A percentile compares a stretch with the other conserved stretches of the same genome.
phyloP scores from a whole-genome alignment of 2,113 vertebrate species.

The Cynopterus brachyotis region DNA sequence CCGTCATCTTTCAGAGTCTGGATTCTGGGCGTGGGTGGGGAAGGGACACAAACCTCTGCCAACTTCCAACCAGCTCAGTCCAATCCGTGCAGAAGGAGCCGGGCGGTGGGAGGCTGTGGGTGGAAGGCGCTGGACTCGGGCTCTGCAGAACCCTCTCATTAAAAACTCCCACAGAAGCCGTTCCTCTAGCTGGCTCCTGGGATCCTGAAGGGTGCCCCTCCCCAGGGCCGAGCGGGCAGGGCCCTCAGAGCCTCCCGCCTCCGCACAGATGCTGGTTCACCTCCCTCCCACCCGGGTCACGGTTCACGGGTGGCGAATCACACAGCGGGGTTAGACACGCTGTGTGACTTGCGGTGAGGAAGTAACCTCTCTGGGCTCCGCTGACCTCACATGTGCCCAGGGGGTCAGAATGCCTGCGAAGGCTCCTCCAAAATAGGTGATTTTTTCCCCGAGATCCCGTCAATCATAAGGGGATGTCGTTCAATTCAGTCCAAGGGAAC shows the following conservation, averaged over 20 bases:
- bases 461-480: not conserved
- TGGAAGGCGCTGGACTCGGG: not conserved
- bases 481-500: not conserved
- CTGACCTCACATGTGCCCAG: not conserved
- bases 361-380: not conserved
- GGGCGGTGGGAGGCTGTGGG: not conserved
- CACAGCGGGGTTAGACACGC: not conserved
- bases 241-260: not conserved
- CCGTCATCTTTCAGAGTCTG: not conserved
- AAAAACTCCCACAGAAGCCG: not conserved
- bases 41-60: too few relatives aligned
- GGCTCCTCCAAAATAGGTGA: not conserved
- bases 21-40: not conserved
- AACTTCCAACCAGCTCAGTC: not conserved
- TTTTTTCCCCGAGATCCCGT: not conserved
- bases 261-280: not conserved
- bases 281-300: not conserved
- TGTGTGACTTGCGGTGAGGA: not conserved
- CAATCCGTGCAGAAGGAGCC: not conserved
- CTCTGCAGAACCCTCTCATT: not conserved
- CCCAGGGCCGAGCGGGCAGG: not conserved
- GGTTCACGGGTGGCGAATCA: accelerated
- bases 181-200: not conserved
- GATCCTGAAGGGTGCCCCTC: not conserved
- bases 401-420: not conserved